Evolutionary conservation across 2,113 vertebrate genomes (phyloP), one percentile per base, ranked within the genome.

Genomic region (Peromyscus leucopus): DNA sequence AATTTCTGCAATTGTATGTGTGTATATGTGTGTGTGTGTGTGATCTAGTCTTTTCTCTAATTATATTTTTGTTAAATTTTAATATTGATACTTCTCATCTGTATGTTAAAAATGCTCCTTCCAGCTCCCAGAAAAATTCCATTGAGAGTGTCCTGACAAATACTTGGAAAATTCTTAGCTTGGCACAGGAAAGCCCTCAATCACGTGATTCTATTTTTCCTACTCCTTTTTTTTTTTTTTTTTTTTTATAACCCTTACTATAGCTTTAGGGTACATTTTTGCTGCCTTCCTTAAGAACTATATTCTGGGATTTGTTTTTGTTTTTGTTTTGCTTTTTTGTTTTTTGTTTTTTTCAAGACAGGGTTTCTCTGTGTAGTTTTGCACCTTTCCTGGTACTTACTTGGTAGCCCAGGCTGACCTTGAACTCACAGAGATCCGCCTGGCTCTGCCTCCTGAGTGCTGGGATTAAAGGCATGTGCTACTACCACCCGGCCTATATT

Each of bases 1-100:
- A 55, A 65, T 76, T 95, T 83, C 85, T 28, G 26, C 79, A 93
- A 36, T 17, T 86, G 55, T 89, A 46, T 74, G 79, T 55, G 19
- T 28, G 22, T 12, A 61, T 89, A 46, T 55, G 55, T 55, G 55
- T 55, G 55, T 55, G 55, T 55, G 55, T 55, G 55, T 55, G 12
- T 55, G 13, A 65, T 48, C 4, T 36, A 65, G 19, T 78, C 8
- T 72, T 93, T 65, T 92, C 39, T 39, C 31, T 82, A 48, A 76
- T 48, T 91, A 31, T 1, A 87, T 12, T 75, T 94, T 94, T 75
- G 55, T 22, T 78, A 90, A 71, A 89, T 93, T 95, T 63, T 39
- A 19, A n/a, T 57, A 59, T 82, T 78, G 42, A 51, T 85, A 65
- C 89, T 67, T 90, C 51, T 22, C 33, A 48, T 90, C 19, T 31